Percentiles rank a stretch among this genome's conserved stretches.
Evolutionary conservation across 2,797 vertebrate genomes (phyloP).

Genomic region (Platyrinchus mystaceus): DNA sequence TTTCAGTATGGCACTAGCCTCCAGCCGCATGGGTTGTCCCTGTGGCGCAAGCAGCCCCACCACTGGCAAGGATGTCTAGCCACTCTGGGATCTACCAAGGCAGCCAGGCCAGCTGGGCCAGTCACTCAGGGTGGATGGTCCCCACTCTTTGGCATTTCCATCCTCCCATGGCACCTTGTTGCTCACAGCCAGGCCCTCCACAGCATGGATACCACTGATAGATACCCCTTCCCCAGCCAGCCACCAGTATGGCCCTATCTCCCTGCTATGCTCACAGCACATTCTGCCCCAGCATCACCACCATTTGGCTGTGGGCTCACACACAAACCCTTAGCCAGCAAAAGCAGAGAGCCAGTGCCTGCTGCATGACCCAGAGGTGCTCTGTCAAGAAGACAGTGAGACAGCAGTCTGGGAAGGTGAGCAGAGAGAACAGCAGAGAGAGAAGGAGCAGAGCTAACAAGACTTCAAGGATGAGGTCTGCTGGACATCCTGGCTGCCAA

Average conservation of each 20-base stretch:
- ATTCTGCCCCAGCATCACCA: neutral
- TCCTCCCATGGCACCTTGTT: neutral
- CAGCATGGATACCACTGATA: neutral
- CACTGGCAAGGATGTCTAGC: neutral
- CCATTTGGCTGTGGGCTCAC: neutral
- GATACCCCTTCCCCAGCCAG: neutral
- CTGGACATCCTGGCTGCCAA: neutral
- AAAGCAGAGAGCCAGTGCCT: neutral
- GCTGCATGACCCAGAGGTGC: neutral
- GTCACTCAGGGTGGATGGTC: neutral
- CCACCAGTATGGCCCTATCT: neutral
- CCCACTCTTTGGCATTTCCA: neutral
- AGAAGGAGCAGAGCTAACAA: neutral
- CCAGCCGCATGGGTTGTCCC: neutral
- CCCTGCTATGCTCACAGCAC: neutral
- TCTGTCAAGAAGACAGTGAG: neutral
- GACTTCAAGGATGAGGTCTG: neutral
- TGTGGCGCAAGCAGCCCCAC: neutral
- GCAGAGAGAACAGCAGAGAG: neutral
- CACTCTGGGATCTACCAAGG: neutral
- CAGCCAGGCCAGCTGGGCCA: neutral
- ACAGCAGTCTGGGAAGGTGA: neutral
- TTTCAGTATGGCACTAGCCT: neutral
- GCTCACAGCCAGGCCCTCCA: neutral
- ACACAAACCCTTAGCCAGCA: neutral